Evolutionary conservation across 2,797 vertebrate genomes (phyloP).

Genomic region (Apogon talboti): DNA sequence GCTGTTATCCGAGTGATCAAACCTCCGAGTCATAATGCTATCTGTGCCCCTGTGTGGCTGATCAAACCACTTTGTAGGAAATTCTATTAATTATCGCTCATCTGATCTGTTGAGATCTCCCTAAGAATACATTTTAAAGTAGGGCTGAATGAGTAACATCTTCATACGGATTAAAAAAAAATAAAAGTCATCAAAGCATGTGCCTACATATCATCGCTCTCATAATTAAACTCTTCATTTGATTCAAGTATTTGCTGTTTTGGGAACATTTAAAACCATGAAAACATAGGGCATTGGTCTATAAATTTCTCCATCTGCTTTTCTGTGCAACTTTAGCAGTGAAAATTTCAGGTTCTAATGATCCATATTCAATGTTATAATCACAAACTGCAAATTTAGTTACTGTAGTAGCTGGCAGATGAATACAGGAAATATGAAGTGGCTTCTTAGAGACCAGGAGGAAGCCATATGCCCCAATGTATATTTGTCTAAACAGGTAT

Average conservation of each 20-base stretch:
- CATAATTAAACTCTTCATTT: neutral
- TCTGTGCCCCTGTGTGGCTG: conserved; percentile 34
- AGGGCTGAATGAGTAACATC: neutral
- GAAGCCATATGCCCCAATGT: no score
- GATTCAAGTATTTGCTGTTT: neutral
- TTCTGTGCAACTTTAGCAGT: no score
- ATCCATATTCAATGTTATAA: no score
- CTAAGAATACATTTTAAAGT: conserved; percentile 19
- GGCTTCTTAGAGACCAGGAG: no score
- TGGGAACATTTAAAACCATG: neutral
- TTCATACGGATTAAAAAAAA: neutral
- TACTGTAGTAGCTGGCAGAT: no score
- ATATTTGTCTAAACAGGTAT: no score
- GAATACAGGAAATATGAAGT: no score
- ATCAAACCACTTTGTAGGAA: conserved; percentile 56
- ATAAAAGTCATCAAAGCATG: neutral
- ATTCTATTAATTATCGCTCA: conserved; percentile 55
- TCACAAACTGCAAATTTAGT: no score
- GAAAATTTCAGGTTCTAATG: no score
- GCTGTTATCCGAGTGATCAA: conserved; percentile 52
- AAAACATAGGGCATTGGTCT: neutral
- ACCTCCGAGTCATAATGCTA: conserved; percentile 38
- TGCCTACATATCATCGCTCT: neutral
- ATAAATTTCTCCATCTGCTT: conserved; percentile 1
- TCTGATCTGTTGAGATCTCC: conserved; percentile 40